Conservation (phyloP, 2,888 invertebrate species). For the Mactromeris polynyma region DNA sequence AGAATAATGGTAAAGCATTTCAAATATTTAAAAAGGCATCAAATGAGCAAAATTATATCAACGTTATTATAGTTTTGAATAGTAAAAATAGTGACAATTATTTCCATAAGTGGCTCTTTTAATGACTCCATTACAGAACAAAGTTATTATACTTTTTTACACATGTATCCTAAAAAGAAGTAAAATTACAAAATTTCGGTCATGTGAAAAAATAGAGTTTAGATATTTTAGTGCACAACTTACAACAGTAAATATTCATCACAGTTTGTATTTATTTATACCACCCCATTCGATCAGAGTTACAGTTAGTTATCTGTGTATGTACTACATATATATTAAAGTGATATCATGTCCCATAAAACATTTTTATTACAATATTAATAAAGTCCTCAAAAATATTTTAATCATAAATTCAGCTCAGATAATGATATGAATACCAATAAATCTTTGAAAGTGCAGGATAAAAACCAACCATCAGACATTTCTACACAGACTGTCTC, state of each 20-base stretch:
- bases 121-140: not conserved
- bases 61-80: not conserved
- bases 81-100: not conserved
- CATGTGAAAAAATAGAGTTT: not conserved
- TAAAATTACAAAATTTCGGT: not conserved
- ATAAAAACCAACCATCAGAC: not conserved
- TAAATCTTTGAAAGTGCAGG: not conserved
- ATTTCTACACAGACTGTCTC: not conserved
- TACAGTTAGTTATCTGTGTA: not conserved
- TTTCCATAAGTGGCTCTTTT: not conserved
- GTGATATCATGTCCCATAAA: not conserved
- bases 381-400: slow-evolving; percentile 22
- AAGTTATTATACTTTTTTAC: too few species aligned
- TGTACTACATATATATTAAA: not conserved
- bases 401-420: slow-evolving; percentile 3
- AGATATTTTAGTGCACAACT: not conserved
- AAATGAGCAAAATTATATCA: not conserved
- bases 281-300: too few species aligned
- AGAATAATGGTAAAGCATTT: not conserved
- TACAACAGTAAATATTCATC: not conserved
- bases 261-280: not conserved
- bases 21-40: not conserved
- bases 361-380: slow-evolving; percentile 22
- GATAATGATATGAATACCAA: not conserved
- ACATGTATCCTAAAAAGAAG: not conserved